Evolutionary conservation across 2,113 vertebrate genomes (phyloP).

Genomic region (Malurus alboscapulatus): DNA sequence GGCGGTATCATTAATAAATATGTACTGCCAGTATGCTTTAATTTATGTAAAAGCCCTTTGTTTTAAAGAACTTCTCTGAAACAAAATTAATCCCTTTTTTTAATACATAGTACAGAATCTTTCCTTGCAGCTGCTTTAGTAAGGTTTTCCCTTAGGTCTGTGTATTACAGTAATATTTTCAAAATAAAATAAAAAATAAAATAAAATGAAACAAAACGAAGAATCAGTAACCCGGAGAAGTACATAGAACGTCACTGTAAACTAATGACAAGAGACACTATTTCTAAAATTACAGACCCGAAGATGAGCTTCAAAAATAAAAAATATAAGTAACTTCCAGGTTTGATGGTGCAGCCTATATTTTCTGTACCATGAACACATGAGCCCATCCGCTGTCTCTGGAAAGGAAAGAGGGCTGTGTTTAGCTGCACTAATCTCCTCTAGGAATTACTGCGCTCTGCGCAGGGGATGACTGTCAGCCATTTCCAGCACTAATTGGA

Average conservation of each 20-base stretch:
- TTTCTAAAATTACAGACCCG: neutral
- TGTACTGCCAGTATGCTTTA: neutral
- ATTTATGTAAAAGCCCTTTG: neutral
- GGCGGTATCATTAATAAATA: neutral
- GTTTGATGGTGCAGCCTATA: neutral
- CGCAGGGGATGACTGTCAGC: neutral
- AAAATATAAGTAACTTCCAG: neutral
- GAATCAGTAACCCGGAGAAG: neutral
- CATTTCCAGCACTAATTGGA: conserved; percentile 40
- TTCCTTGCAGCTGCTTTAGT: neutral
- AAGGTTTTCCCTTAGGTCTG: neutral
- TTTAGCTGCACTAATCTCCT: neutral
- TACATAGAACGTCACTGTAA: neutral
- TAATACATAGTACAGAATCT: neutral
- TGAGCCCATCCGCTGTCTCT: neutral
- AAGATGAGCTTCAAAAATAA: neutral
- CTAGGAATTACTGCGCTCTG: conserved; percentile 1
- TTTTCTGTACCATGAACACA: neutral
- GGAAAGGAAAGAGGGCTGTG: neutral
- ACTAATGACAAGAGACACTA: neutral
- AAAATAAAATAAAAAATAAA: neutral
- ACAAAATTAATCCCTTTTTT: neutral
- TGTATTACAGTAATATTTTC: neutral
- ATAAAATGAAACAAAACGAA: neutral
- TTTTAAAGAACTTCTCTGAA: neutral